Conservation (phyloP, 1,140 invertebrate species). For the Saccostrea cuccullata region DNA sequence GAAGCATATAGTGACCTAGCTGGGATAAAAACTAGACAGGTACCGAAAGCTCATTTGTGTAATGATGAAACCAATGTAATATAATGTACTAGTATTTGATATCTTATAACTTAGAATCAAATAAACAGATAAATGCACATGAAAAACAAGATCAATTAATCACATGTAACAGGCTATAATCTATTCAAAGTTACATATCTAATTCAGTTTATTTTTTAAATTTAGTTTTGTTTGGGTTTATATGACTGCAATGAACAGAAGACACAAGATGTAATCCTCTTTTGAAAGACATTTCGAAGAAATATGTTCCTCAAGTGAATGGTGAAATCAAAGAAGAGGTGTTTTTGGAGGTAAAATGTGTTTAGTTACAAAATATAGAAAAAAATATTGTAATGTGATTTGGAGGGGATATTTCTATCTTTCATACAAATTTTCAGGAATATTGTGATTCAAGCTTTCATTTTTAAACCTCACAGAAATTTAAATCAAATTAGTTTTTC, state of each 20-base stretch:
- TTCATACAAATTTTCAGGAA: background rate
- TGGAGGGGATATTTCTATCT: background rate
- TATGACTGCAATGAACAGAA: constrained; percentile 7
- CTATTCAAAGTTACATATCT: too few species aligned
- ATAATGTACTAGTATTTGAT: too few species aligned
- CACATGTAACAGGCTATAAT: too few species aligned
- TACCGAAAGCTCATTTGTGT: background rate
- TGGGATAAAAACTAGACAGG: background rate
- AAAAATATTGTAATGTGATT: background rate
- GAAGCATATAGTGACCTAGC: background rate
- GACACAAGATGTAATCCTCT: constrained; percentile 30
- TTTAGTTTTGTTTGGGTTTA: too few species aligned
- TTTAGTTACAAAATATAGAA: background rate
- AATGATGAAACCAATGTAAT: too few species aligned
- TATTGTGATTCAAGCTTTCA: background rate
- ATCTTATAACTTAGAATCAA: too few species aligned
- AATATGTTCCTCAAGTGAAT: constrained; percentile 28
- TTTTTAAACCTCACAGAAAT: background rate
- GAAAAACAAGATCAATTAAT: too few species aligned
- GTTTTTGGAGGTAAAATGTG: too few species aligned
- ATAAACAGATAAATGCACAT: too few species aligned
- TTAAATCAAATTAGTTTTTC: background rate
- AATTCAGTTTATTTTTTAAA: too few species aligned
- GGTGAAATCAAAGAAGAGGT: constrained; percentile 5
- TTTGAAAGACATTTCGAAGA: constrained; percentile 26